phyloP scores from a whole-genome alignment of 2,888 invertebrate species.

The Tenthredo livida region DNA sequence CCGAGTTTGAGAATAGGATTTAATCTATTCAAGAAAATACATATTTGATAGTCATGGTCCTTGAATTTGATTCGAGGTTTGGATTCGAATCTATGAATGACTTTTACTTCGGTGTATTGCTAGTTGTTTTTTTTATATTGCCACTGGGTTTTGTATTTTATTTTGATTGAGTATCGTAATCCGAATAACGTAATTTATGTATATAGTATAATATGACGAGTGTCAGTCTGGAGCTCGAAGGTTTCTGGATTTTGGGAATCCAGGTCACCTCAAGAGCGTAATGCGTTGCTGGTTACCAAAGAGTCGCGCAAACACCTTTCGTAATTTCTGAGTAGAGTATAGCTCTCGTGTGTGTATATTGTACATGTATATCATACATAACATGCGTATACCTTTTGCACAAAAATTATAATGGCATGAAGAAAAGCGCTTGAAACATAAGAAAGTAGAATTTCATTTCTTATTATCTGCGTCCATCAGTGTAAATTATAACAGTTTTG shows the following conservation, averaged over 20 bases:
- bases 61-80: neutral
- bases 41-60: neutral
- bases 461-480: neutral
- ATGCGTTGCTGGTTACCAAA: constrained; percentile 71
- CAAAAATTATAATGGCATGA: neutral
- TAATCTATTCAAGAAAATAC: neutral
- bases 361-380: neutral
- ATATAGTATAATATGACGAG: neutral
- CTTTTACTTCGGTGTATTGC: constrained; percentile 3
- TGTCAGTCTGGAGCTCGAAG: constrained; percentile 1
- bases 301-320: constrained; percentile 73
- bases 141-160: neutral
- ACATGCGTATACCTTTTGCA: neutral
- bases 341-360: neutral
- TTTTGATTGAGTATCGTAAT: neutral
- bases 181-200: neutral
- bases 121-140: neutral
- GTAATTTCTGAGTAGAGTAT: constrained; percentile 57
- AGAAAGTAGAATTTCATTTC: neutral
- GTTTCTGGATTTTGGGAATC: constrained; percentile 31
- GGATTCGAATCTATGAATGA: neutral
- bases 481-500: neutral
- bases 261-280: constrained; percentile 72
- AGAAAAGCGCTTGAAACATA: neutral
- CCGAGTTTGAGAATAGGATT: neutral